Conservation (phyloP, 2,113 vertebrate species). For the Notarius lentiginosus region DNA sequence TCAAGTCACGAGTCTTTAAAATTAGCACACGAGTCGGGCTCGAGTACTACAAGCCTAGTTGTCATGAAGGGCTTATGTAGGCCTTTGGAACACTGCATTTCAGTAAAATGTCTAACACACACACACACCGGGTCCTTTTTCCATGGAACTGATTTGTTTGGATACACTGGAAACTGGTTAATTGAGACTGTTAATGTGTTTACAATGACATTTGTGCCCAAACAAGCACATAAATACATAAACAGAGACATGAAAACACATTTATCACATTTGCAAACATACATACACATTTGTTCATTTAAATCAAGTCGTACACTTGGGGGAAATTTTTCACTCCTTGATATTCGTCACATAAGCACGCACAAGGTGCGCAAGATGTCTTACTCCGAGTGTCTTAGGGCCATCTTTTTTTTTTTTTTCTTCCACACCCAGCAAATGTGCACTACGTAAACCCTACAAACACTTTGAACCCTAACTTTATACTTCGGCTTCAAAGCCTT, state of each 20-base stretch:
- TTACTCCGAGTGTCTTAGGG: not conserved
- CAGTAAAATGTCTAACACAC: not conserved
- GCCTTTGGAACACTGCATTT: not conserved
- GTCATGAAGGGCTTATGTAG: not conserved
- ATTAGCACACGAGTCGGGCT: no score
- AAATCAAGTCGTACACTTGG: not conserved
- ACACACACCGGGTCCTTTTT: not conserved
- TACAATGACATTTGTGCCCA: not conserved
- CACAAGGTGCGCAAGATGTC: slow-evolving; percentile 8
- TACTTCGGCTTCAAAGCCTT: slow-evolving; percentile 16
- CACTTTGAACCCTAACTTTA: slow-evolving; percentile 3
- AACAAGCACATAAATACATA: slow-evolving; percentile 30
- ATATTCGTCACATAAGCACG: not conserved
- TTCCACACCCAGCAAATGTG: not conserved
- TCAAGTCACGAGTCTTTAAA: no score
- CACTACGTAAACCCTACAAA: not conserved
- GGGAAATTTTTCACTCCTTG: not conserved
- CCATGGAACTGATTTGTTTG: slow-evolving; percentile 21
- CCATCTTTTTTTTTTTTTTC: not conserved
- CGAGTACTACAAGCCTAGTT: not conserved
- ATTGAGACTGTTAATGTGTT: slow-evolving; percentile 22
- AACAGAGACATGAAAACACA: slow-evolving; percentile 19
- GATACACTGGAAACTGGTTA: slow-evolving; percentile 14
- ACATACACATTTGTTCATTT: not conserved
- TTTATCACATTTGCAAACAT: not conserved